Evolutionary conservation across 2,888 invertebrate species (phyloP), one percentile per base, ranked within the genome.

Genomic region (Aphrophora alni): DNA sequence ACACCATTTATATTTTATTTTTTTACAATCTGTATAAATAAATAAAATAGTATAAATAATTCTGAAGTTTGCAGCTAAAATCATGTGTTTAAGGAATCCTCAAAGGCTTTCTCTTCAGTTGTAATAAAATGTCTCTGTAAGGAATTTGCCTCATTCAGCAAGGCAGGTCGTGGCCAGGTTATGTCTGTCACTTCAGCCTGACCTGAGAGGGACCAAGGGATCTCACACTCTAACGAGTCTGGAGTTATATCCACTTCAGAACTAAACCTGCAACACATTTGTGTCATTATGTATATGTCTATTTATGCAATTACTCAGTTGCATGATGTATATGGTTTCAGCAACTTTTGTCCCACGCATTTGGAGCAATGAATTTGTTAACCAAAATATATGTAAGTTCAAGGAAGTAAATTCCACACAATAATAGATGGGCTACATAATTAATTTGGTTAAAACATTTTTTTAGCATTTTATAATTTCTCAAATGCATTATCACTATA

Each of bases 151-250:
- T 80, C 68, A 38, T 71, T 80, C n/a, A 71, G 33, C 38, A 74
- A 17, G 38, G 38, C 74, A 3, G 74, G 59, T 21, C 59, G n/a
- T 21, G 59, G 59, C 59, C 59, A 59, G 1, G 59, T 5, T 21
- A 59, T 59, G 21, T 59, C 59, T 3, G 21, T 59, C n/a, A 59
- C 59, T 21, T 59, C 59, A 59, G 59, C 21, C 21, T 59, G 59
- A 28, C 26, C 28, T 51, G 70, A 7, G 5, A 81, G 68, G 3
- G 82, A 80, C 85, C 85, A 85, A 1, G 84, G 84, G 25, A 81
- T 80, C 44, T 84, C 84, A 76, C 83, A 84, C 81, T 86, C 86
- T 21, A 86, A 82, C 0, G 85, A 86, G 80, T 86, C 86, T 3
- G 86, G 85, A 14, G 85, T 84, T 83, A 85, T 85, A 21, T 83